Conservation (phyloP, 1,140 invertebrate species). For the Temnothorax nylanderi region DNA sequence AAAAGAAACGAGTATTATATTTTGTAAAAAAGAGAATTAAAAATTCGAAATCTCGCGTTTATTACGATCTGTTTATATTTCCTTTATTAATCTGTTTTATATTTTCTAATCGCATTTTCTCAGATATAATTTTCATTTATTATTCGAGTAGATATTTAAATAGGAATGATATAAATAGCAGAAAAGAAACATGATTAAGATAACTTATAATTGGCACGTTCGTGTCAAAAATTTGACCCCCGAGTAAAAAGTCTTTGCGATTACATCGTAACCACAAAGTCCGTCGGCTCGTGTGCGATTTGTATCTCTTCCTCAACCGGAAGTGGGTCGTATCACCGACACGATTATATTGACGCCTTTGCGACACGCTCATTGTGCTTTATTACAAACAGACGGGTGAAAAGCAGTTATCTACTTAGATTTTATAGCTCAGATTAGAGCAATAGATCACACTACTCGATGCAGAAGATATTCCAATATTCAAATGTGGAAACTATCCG, state of each 20-base stretch:
- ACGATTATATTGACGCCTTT: conserved; percentile 61
- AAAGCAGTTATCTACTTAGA: conserved; percentile 36
- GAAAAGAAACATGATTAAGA: not conserved
- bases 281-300: conserved; percentile 21
- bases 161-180: not conserved
- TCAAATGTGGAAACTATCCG: not conserved
- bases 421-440: conserved; percentile 2
- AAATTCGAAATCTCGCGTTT: not conserved
- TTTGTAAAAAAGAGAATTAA: not conserved
- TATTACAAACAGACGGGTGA: conserved; percentile 39
- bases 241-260: conserved; percentile 20
- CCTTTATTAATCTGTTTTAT: not conserved
- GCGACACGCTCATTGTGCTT: conserved; percentile 41
- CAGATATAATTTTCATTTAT: not conserved
- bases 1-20: not conserved
- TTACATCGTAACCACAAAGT: conserved; percentile 31
- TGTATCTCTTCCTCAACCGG: conserved; percentile 62
- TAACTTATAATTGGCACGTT: not conserved
- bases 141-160: not conserved
- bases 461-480: not conserved
- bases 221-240: not conserved
- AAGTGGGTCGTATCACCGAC: conserved; percentile 67
- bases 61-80: not conserved
- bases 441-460: not conserved
- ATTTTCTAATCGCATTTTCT: not conserved